phyloP scores from a whole-genome alignment of 1,140 invertebrate genomes.

The Euwallacea similis region DNA sequence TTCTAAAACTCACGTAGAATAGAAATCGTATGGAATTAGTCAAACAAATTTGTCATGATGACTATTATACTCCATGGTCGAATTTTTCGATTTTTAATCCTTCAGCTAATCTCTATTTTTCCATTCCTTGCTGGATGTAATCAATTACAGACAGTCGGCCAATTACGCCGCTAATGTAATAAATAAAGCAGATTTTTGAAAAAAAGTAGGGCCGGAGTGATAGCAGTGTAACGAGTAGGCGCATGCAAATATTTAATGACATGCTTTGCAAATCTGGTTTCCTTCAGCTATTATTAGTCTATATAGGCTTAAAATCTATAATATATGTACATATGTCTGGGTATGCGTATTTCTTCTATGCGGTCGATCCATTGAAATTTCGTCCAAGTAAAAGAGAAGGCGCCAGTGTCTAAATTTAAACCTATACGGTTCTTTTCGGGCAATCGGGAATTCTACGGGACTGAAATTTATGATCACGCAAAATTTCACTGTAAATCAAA shows the following conservation, averaged over 20 bases:
- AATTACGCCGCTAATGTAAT: too few relatives aligned
- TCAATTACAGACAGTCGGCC: too few relatives aligned
- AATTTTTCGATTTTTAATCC: too few relatives aligned
- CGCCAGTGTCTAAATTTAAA: background rate
- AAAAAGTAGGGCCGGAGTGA: constrained; percentile 12
- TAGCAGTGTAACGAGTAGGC: constrained; percentile 29
- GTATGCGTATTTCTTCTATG: background rate
- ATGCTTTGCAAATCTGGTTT: constrained; percentile 29
- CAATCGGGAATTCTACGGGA: background rate
- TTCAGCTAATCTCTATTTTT: too few relatives aligned
- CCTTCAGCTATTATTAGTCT: constrained; percentile 19
- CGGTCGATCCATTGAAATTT: background rate
- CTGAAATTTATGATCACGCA: background rate
- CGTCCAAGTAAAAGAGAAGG: background rate
- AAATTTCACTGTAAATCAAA: background rate
- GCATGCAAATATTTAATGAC: constrained; percentile 33
- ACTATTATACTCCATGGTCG: too few relatives aligned
- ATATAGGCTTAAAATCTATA: background rate
- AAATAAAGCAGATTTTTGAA: background rate
- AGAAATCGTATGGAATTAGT: too few relatives aligned
- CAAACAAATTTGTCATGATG: too few relatives aligned
- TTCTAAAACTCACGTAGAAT: too few relatives aligned
- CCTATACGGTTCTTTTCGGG: background rate
- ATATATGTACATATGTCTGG: background rate
- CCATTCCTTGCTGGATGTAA: too few relatives aligned